A percentile compares a stretch with the other conserved stretches of the same genome.
Evolutionary conservation across 2,797 vertebrate species (phyloP).

Genomic region (Leptatherina wallacei): DNA sequence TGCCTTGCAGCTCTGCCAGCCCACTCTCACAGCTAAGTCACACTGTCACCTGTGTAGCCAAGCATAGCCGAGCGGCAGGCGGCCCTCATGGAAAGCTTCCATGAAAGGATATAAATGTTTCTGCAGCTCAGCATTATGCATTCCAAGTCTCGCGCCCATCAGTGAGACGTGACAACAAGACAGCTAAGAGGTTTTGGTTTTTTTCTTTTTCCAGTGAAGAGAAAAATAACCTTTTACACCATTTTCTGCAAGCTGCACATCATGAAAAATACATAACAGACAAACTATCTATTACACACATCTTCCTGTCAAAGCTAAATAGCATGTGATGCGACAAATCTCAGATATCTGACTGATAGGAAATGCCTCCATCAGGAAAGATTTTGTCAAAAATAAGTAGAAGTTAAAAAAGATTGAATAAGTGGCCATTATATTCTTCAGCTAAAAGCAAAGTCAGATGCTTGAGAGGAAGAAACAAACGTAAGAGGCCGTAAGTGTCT

Average conservation of each 20-base stretch:
- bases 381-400: constrained; percentile 39
- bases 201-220: constrained; percentile 10
- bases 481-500: constrained; percentile 8
- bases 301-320: constrained; percentile 51
- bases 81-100: constrained; percentile 25
- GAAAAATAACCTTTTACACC: constrained; percentile 50
- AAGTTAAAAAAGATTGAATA: constrained; percentile 11
- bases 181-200: constrained; percentile 41
- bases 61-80: constrained; percentile 53
- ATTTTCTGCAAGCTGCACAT: constrained; percentile 43
- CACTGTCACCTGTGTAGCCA: constrained; percentile 67
- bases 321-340: constrained; percentile 35
- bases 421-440: constrained; percentile 28
- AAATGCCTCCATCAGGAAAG: constrained; percentile 43
- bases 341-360: constrained; percentile 31
- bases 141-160: constrained; percentile 51
- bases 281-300: constrained; percentile 34
- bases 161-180: constrained; percentile 56
- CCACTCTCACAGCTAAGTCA: constrained; percentile 50
- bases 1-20: constrained; percentile 49
- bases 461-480: constrained; percentile 7
- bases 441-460: constrained; percentile 26
- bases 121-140: constrained; percentile 44
- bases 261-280: constrained; percentile 66
- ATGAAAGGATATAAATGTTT: constrained; percentile 12